These are phyloP conservation scores for Willisornis vidua DNA, from an alignment of 2,113 vertebrate genomes.

Conservation along the genomic window DNA sequence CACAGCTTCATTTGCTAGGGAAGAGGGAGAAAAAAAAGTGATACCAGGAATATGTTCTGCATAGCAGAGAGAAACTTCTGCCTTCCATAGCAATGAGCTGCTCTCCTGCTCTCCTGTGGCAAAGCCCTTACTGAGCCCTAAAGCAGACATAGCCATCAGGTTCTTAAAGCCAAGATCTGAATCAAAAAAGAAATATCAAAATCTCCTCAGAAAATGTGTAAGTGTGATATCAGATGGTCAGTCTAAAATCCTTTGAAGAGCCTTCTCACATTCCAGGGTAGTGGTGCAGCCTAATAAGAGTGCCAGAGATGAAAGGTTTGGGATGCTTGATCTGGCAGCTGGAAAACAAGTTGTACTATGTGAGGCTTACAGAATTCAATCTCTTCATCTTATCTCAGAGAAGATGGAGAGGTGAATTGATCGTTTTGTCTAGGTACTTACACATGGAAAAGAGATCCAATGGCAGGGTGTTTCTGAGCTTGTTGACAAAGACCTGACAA, in stretches of 20 bases:
- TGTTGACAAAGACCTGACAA: background rate
- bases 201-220: background rate
- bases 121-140: slow-evolving; percentile 1
- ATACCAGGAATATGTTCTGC: background rate
- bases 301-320: slow-evolving; percentile 39
- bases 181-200: slow-evolving; percentile 43
- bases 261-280: background rate
- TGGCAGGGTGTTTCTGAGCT: background rate
- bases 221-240: slow-evolving; percentile 31
- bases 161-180: background rate
- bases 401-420: background rate
- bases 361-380: background rate
- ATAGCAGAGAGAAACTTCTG: background rate
- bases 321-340: background rate
- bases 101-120: background rate
- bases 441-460: background rate
- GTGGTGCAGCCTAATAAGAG: background rate
- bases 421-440: background rate
- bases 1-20: background rate
- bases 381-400: background rate
- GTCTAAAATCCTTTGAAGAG: slow-evolving; percentile 41
- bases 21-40: background rate
- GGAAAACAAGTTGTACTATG: slow-evolving; percentile 13
- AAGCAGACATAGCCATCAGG: background rate
- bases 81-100: background rate